phyloP scores from a whole-genome alignment of 2,888 invertebrate species.

The Sepioteuthis lessoniana region DNA sequence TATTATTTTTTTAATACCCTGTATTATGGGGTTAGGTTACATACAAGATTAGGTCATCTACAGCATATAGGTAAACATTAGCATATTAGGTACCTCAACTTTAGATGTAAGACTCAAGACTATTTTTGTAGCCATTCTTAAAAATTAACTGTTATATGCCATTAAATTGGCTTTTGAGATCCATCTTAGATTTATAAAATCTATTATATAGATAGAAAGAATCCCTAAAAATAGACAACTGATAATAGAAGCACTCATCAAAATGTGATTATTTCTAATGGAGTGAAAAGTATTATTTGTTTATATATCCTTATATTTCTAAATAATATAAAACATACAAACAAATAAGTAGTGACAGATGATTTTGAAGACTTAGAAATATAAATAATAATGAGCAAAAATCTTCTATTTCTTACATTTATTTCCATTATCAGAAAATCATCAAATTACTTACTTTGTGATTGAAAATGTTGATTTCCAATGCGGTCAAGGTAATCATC shows the following conservation, averaged over 20 bases:
- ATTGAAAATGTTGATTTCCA: background rate
- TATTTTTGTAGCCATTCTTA: no score
- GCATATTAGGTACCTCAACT: no score
- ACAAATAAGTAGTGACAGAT: background rate
- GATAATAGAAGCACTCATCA: background rate
- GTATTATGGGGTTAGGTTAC: no score
- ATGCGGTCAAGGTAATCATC: conserved; percentile 9
- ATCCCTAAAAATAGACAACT: background rate
- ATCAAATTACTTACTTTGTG: conserved; percentile 18
- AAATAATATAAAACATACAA: background rate
- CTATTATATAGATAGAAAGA: background rate
- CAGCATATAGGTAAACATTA: no score
- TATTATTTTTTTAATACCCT: no score
- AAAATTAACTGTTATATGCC: no score
- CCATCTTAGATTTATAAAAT: background rate
- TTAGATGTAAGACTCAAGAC: no score
- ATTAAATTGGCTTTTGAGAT: no score
- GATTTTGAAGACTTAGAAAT: background rate
- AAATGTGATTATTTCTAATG: background rate
- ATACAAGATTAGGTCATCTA: no score
- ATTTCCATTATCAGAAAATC: background rate
- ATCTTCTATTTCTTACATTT: background rate
- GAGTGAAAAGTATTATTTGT: no score
- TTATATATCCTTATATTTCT: background rate
- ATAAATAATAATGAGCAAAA: background rate